Base-by-base conservation (phyloP, 2,888 invertebrate genomes). In the Drosophila tripunctata region DNA sequence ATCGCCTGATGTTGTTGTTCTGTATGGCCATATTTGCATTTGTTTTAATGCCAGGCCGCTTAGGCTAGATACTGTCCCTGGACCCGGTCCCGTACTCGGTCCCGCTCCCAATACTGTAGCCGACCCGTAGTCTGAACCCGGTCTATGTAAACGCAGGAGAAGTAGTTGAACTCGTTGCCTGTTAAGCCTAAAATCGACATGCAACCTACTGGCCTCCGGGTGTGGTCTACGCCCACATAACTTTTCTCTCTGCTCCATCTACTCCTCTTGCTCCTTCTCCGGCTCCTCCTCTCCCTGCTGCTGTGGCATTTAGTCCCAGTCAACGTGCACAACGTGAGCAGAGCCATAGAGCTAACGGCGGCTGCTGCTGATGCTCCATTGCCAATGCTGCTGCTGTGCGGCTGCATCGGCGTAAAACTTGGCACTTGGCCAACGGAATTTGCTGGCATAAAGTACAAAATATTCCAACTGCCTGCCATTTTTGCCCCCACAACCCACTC, bases 141-240 rank as follows among this genome's bases (percentile, higher is more conserved):
- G 40, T 22, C 33, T 14, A 22, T 48, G 35, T 22, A 22, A 7
- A 12, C 10, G 58, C 19, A 48, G 24, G 57, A 22, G 60, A 10
- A 64, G 76, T 50, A 79, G 67, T 69, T 78, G 70, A 78, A 82
- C 76, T 74, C 74, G 71, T 63, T 71, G 71, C 62, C 61, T 72
- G 75, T 80, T 83, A 83, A 86, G 84, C 82, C 84, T 83, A 77
- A 83, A 83, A 78, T 80, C 84, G 84, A 77, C 77, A 81, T 76
- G 76, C 72, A 77, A 83, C 86, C 83, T 77, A 55, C 58, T 75
- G 67, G 60, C 75, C 72, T 52, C 48, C 38, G 82, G 71, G 57
- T 75, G 77, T 75, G 67, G 82, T 64, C 70, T 54, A 55, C 60
- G 52, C 75, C 67, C 67, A 76, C 72, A 63, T 51, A 57, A 41